Percentiles rank a stretch among this genome's conserved stretches.
These are phyloP conservation scores for Mamestra brassicae DNA, from an alignment of 2,888 invertebrate species.

Conservation along the genomic window DNA sequence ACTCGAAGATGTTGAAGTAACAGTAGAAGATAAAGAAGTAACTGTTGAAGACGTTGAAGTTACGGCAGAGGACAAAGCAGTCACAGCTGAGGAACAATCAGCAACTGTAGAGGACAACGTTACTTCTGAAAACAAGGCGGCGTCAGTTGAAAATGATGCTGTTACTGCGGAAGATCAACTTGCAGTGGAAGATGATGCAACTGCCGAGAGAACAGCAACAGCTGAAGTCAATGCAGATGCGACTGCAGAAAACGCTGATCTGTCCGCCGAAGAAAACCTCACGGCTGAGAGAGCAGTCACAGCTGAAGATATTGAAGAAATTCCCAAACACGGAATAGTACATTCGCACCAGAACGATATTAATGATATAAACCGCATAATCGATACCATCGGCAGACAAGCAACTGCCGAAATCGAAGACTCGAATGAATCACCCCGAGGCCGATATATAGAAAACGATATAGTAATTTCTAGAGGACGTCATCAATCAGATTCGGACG, in stretches of 20 bases:
- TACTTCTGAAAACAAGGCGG: neutral
- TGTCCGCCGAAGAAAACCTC: neutral
- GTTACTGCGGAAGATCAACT: constrained; percentile 18
- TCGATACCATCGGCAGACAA: neutral
- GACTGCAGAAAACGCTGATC: constrained; percentile 4
- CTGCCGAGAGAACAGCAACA: neutral
- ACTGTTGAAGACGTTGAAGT: constrained; percentile 6
- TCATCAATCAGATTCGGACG: constrained; percentile 23
- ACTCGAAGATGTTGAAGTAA: neutral
- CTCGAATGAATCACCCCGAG: neutral
- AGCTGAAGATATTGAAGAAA: neutral
- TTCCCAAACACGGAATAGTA: neutral
- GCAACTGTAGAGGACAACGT: neutral
- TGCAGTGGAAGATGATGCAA: neutral
- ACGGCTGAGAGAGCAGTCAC: neutral
- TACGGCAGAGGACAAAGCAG: constrained; percentile 7
- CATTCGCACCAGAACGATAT: neutral
- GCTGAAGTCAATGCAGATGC: neutral
- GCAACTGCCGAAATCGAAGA: neutral
- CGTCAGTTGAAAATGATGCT: neutral
- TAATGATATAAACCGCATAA: constrained; percentile 1
- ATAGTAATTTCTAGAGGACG: constrained; percentile 35
- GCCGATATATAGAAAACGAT: constrained; percentile 20
- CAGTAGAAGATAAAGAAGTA: constrained; percentile 3
- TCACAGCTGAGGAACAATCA: neutral